Evolutionary conservation across 2,797 vertebrate species (phyloP).

Genomic region (Tragelaphus eurycerus): DNA sequence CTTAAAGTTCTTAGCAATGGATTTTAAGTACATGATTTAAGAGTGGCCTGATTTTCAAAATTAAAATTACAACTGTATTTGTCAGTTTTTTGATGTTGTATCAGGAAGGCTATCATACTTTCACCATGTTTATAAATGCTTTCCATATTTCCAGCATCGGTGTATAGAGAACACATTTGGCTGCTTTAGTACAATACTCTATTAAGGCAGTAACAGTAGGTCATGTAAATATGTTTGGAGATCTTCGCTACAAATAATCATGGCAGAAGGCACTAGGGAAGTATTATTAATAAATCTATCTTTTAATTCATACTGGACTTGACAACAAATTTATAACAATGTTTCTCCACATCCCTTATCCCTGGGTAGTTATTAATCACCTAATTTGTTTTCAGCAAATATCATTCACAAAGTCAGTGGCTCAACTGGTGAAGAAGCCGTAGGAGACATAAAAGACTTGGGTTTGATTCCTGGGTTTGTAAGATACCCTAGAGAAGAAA

Average conservation of each 20-base stretch:
- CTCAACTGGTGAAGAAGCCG: not conserved
- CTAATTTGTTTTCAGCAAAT: constrained; percentile 1
- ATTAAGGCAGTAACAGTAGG: not conserved
- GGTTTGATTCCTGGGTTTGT: not conserved
- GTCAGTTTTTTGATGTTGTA: not conserved
- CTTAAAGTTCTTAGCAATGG: not conserved
- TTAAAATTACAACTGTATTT: not conserved
- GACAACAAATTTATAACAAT: not conserved
- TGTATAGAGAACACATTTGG: not conserved
- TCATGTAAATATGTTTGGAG: not conserved
- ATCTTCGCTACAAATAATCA: not conserved
- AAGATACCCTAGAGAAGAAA: not conserved
- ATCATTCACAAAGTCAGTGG: not conserved
- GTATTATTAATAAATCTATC: not conserved
- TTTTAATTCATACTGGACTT: not conserved
- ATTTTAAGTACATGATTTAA: not conserved
- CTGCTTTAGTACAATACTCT: not conserved
- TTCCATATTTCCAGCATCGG: not conserved
- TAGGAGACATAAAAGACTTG: not conserved
- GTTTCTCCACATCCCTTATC: not conserved
- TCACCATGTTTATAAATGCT: not conserved
- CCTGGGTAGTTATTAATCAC: not conserved
- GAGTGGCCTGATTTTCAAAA: not conserved
- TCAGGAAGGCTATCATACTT: not conserved
- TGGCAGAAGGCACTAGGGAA: not conserved